Base-by-base conservation (phyloP, 2,888 invertebrate species). In the Cryptocheilus praepositus region DNA sequence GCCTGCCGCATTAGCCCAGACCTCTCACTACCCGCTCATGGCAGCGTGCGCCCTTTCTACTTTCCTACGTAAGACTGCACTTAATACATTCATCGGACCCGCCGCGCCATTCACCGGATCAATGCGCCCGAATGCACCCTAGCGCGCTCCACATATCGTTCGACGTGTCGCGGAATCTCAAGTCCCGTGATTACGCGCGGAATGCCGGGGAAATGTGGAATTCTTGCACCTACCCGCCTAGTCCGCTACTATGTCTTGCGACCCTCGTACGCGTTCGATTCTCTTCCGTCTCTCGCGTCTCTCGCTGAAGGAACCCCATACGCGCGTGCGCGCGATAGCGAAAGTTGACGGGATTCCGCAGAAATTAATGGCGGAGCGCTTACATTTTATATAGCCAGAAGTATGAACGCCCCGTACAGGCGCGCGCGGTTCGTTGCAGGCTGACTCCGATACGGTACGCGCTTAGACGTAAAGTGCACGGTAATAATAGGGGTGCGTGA, bases 51-150 rank as follows among this genome's bases (percentile, higher is more conserved):
- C 76, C 81, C 81, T 80, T 77, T 71, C 80, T 76, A 71, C 77
- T 79, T 77, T 74, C 74, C 81, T 67, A 66, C 74, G 67, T 78
- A 84, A 82, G 82, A 81, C 81, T 82, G 81, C 86, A 85, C 86
- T 86, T 85, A 82, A 70, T 68, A 82, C 81, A 85, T 83, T 83
- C 83, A 85, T 80, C 76, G 83, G 75, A 11, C 36, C 36, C 8
- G 68, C 76, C 75, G 72, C 71, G 76, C 73, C 81, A 83, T 84
- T 83, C 86, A 86, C 84, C 83, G 83, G 85, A 84, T 86, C 85
- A 82, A 81, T 82, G 83, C 82, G 80, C 82, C 78, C 81, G 80
- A 83, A 81, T 83, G 67, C 69, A 67, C 65, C 73, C 51, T 5
- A 16, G 49, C 49, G 49, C 49, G 49, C 3, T n/a, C 49, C 16